phyloP scores from a whole-genome alignment of 2,888 invertebrate species.

The Epistrophe grossulariae region DNA sequence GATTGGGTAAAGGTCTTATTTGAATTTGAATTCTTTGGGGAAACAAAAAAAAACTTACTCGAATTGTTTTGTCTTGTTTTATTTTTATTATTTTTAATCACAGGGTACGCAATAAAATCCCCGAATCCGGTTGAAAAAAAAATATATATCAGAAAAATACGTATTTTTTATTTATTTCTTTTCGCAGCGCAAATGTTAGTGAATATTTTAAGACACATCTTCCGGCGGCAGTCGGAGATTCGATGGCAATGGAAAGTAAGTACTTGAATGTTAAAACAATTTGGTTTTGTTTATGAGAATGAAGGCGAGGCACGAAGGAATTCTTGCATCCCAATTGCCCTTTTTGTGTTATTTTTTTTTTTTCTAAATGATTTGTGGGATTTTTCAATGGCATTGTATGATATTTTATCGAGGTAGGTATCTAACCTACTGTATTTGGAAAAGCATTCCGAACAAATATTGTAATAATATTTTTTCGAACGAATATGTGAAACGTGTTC shows the following conservation, averaged over 20 bases:
- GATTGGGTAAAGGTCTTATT: conserved; percentile 28
- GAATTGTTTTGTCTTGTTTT: conserved; percentile 4
- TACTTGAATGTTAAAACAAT: conserved; percentile 27
- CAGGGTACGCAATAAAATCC: conserved; percentile 74
- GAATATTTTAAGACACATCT: neutral
- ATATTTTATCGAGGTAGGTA: neutral
- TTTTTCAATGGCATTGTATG: neutral
- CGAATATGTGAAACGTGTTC: conserved; percentile 23
- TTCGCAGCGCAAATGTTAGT: conserved; percentile 28
- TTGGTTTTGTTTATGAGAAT: conserved; percentile 4
- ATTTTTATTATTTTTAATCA: conserved; percentile 47
- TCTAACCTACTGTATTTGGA: neutral
- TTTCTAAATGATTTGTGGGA: conserved; percentile 29
- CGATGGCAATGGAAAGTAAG: neutral
- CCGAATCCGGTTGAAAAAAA: conserved; percentile 69
- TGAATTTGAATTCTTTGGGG: conserved; percentile 26
- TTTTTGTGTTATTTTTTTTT: conserved; percentile 14
- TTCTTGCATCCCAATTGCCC: neutral
- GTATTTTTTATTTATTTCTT: conserved; percentile 67
- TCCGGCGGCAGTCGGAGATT: neutral
- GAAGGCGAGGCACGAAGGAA: conserved; percentile 1
- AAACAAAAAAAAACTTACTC: neutral
- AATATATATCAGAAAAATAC: conserved; percentile 63
- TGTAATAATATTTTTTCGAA: neutral
- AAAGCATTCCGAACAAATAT: neutral